Evolutionary conservation across 2,888 invertebrate genomes (phyloP).

Genomic region (Sabellastarte sp.): DNA sequence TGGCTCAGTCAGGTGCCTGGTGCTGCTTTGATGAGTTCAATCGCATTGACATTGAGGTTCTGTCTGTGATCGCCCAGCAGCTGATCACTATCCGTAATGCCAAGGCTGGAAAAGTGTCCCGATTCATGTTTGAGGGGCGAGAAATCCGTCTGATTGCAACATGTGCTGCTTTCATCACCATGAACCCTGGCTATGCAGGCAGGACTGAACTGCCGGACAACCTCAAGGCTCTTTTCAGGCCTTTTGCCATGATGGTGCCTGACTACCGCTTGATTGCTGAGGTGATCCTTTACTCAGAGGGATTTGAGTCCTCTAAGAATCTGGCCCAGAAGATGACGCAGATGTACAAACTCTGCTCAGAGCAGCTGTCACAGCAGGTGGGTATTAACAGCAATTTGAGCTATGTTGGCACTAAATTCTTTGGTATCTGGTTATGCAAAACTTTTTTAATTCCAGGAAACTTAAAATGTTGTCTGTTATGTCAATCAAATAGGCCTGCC

Average conservation of each 20-base stretch:
- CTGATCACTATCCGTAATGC: slow-evolving; percentile 84
- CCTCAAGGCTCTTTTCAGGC: slow-evolving; percentile 81
- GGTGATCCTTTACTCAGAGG: slow-evolving; percentile 89
- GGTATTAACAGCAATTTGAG: too few relatives aligned
- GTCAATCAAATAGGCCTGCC: too few relatives aligned
- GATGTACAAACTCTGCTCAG: slow-evolving; percentile 88
- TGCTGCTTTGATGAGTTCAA: slow-evolving; percentile 92
- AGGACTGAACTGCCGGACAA: slow-evolving; percentile 86
- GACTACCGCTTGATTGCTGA: slow-evolving; percentile 83
- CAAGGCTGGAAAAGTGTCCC: slow-evolving; percentile 68
- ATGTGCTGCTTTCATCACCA: slow-evolving; percentile 85
- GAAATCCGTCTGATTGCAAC: slow-evolving; percentile 79
- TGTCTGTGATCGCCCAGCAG: slow-evolving; percentile 87
- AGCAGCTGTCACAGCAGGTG: slow-evolving; percentile 81
- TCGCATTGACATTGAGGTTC: slow-evolving; percentile 84
- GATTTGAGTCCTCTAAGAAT: slow-evolving; percentile 82
- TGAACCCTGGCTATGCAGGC: slow-evolving; percentile 91
- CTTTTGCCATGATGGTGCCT: slow-evolving; percentile 89
- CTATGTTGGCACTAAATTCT: too few relatives aligned
- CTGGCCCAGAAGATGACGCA: slow-evolving; percentile 90
- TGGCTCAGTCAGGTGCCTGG: slow-evolving; percentile 89
- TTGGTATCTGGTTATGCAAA: too few relatives aligned
- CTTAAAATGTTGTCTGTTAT: too few relatives aligned
- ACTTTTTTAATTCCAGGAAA: too few relatives aligned
- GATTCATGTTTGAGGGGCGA: slow-evolving; percentile 86